phyloP scores from a whole-genome alignment of 2,797 vertebrate genomes.

The Oreonectes daqikongensis region DNA sequence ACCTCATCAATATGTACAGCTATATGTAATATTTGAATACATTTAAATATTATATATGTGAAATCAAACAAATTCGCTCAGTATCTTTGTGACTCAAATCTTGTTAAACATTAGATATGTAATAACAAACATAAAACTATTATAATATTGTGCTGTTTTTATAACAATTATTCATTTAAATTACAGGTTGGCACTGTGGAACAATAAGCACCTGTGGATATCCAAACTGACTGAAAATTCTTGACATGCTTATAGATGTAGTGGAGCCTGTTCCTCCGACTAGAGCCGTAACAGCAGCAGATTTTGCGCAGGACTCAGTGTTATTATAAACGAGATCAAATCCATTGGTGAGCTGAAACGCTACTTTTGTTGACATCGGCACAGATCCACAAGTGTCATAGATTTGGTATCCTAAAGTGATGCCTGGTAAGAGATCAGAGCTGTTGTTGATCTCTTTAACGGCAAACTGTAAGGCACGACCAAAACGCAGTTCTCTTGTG shows the following conservation, averaged over 20 bases:
- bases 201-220: slow-evolving; percentile 65
- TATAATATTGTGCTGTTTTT: too few relatives aligned
- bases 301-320: slow-evolving; percentile 24
- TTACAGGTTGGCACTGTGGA: not conserved
- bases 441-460: slow-evolving; percentile 52
- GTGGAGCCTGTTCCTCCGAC: slow-evolving; percentile 72
- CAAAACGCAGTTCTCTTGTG: slow-evolving; percentile 45
- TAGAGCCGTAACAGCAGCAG: slow-evolving; percentile 50
- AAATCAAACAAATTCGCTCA: too few relatives aligned
- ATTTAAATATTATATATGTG: too few relatives aligned
- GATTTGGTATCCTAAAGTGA: slow-evolving; percentile 46
- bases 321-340: slow-evolving; percentile 4
- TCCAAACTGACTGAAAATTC: slow-evolving; percentile 62
- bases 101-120: too few relatives aligned
- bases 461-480: slow-evolving; percentile 48
- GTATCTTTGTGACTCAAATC: too few relatives aligned
- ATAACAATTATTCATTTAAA: not conserved
- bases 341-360: slow-evolving; percentile 44
- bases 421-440: slow-evolving; percentile 40
- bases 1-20: too few relatives aligned
- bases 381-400: slow-evolving; percentile 47
- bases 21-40: not conserved
- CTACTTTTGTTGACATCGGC: slow-evolving; percentile 35
- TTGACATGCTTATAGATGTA: slow-evolving; percentile 69
- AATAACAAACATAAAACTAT: too few relatives aligned